phyloP scores from a whole-genome alignment of 2,113 vertebrate genomes.

The Macquaria australasica region DNA sequence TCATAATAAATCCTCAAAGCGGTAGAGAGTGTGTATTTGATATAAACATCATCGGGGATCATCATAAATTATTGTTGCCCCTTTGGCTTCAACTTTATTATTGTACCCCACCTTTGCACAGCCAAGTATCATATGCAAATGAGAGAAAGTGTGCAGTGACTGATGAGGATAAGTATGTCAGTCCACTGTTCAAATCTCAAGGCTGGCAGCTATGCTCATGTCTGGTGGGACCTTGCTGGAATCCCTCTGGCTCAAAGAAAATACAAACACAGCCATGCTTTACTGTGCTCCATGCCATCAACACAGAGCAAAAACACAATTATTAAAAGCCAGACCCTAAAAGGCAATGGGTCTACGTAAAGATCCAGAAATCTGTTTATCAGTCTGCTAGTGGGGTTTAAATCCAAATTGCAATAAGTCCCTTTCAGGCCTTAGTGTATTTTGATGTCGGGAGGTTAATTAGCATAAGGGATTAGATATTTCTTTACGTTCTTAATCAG shows the following conservation, averaged over 20 bases:
- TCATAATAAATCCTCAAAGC: slow-evolving; percentile 67
- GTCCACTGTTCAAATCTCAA: slow-evolving; percentile 30
- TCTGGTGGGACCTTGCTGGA: slow-evolving; percentile 24
- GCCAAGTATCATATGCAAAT: slow-evolving; percentile 54
- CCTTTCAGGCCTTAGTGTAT: slow-evolving; percentile 14
- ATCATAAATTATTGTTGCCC: slow-evolving; percentile 67
- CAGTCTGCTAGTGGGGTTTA: slow-evolving; percentile 21
- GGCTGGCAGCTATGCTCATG: slow-evolving; percentile 13
- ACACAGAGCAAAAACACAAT: slow-evolving; percentile 8
- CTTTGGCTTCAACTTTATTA: slow-evolving; percentile 51
- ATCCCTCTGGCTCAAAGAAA: slow-evolving; percentile 22
- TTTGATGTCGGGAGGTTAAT: slow-evolving; percentile 60
- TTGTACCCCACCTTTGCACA: slow-evolving; percentile 28
- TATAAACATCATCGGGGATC: slow-evolving; percentile 64
- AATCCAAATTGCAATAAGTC: slow-evolving; percentile 51
- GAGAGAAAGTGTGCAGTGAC: slow-evolving; percentile 38
- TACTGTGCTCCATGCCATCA: slow-evolving; percentile 2
- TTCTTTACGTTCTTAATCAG: slow-evolving; percentile 22
- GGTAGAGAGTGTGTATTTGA: slow-evolving; percentile 52
- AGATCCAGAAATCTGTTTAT: slow-evolving; percentile 44
- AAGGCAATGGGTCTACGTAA: slow-evolving; percentile 28
- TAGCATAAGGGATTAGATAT: slow-evolving; percentile 48
- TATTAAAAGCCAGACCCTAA: slow-evolving; percentile 7
- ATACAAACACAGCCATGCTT: slow-evolving; percentile 30
- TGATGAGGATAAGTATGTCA: slow-evolving; percentile 48